A percentile compares a stretch with the other conserved stretches of the same genome.
Evolutionary conservation across 1,140 invertebrate genomes (phyloP).

Genomic region (Aphelenchoides besseyi): DNA sequence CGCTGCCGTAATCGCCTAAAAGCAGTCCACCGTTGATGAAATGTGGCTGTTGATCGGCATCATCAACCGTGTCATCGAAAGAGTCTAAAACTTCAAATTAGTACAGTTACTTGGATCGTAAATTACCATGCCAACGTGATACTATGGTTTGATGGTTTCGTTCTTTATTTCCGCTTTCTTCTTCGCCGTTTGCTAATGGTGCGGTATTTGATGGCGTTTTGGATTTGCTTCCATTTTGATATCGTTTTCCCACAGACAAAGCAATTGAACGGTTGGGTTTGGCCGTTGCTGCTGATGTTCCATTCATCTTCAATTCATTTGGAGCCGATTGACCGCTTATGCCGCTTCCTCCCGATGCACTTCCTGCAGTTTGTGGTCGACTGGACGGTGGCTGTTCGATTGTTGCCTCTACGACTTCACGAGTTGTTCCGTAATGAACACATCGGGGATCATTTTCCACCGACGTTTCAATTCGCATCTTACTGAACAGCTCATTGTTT

Average conservation of each 20-base stretch:
- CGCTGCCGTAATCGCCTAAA: not conserved
- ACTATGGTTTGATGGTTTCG: slow-evolving; percentile 3
- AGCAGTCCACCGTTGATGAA: slow-evolving; percentile 2
- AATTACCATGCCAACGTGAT: slow-evolving; percentile 14
- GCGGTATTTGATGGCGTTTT: slow-evolving; percentile 15
- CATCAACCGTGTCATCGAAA: slow-evolving; percentile 42
- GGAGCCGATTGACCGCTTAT: not conserved
- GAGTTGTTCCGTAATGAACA: slow-evolving; percentile 12
- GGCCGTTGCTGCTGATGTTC: not conserved
- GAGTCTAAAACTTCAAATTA: slow-evolving; percentile 46
- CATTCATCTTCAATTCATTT: slow-evolving; percentile 9
- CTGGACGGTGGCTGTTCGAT: slow-evolving; percentile 26
- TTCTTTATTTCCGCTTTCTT: not conserved
- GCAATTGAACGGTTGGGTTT: slow-evolving; percentile 20
- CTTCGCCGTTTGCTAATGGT: slow-evolving; percentile 8
- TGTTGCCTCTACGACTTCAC: slow-evolving; percentile 5
- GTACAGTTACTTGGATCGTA: slow-evolving; percentile 24
- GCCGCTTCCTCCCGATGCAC: not conserved
- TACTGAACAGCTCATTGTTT: slow-evolving; percentile 41
- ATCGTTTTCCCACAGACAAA: slow-evolving; percentile 41
- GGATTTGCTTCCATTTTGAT: slow-evolving; percentile 42
- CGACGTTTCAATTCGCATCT: slow-evolving; percentile 40
- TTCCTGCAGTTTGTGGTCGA: not conserved
- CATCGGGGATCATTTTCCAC: slow-evolving; percentile 37
- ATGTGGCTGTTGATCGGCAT: slow-evolving; percentile 10